These are phyloP conservation scores for Elaphurus davidianus DNA, from an alignment of 2,113 vertebrate genomes.

Conservation along the genomic window DNA sequence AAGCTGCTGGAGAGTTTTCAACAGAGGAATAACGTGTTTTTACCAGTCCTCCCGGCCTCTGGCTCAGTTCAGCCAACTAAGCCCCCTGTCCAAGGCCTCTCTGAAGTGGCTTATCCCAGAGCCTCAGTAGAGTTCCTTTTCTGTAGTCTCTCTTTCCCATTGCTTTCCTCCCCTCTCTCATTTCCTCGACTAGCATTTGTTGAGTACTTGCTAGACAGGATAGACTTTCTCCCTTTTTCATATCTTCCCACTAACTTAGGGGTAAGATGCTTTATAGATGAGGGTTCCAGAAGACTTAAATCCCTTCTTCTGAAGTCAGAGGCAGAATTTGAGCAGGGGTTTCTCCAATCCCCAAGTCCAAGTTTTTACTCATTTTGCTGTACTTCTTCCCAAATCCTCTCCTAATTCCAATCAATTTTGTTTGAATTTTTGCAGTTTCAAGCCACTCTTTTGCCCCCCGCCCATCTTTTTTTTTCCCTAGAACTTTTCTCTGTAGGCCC, in stretches of 20 bases:
- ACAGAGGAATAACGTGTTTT: background rate
- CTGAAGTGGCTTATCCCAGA: background rate
- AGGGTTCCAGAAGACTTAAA: background rate
- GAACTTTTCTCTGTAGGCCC: background rate
- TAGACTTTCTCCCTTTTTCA: background rate
- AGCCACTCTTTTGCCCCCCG: background rate
- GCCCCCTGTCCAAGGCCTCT: background rate
- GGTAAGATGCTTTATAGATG: background rate
- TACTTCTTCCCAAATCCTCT: background rate
- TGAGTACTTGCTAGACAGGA: background rate
- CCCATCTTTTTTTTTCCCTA: background rate
- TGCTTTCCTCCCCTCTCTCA: background rate
- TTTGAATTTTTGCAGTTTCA: background rate
- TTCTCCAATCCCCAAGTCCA: background rate
- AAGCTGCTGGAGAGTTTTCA: background rate
- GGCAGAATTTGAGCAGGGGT: background rate
- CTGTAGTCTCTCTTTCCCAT: background rate
- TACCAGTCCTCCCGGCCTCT: background rate
- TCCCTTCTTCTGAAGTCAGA: background rate
- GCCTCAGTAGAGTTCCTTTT: background rate
- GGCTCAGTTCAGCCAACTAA: background rate
- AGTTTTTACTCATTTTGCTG: background rate
- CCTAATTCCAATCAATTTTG: background rate
- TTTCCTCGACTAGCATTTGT: background rate
- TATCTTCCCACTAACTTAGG: background rate